Conservation (phyloP, 2,797 vertebrate genomes). For the Caiman crocodilus region DNA sequence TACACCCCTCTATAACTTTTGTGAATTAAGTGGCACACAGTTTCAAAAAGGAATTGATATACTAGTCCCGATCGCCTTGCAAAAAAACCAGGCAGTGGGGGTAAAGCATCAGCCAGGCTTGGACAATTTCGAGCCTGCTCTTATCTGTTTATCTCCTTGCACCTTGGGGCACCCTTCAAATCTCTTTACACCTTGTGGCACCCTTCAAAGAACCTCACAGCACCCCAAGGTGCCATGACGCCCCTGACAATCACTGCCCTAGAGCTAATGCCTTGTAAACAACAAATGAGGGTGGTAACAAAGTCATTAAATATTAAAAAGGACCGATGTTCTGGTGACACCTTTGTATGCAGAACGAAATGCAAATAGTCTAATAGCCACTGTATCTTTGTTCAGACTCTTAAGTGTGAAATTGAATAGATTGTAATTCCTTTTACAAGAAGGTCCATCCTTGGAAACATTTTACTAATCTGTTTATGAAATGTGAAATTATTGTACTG, state of each 20-base stretch:
- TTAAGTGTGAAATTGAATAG: not conserved
- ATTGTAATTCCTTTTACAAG: not conserved
- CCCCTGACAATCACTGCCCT: not conserved
- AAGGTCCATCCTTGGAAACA: not conserved
- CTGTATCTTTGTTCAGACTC: not conserved
- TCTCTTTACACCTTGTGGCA: too few species aligned
- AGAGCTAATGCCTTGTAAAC: not conserved
- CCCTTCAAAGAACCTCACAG: too few species aligned
- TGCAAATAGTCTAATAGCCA: not conserved
- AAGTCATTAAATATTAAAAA: constrained; percentile 6
- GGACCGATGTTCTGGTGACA: not conserved
- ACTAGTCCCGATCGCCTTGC: too few species aligned
- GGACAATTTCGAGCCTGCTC: too few species aligned
- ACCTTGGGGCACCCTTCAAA: too few species aligned
- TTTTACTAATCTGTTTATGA: constrained; percentile 15
- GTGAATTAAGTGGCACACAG: too few species aligned
- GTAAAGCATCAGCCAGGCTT: too few species aligned
- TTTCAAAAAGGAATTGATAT: too few species aligned
- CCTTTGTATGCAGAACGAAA: constrained; percentile 12
- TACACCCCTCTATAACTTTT: too few species aligned
- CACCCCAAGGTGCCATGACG: too few species aligned
- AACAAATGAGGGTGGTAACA: not conserved
- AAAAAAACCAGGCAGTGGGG: too few species aligned
- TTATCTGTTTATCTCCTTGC: too few species aligned
- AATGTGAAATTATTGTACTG: not conserved